Evolutionary conservation across 1,140 invertebrate genomes (phyloP).

Genomic region (Magallana angulata): DNA sequence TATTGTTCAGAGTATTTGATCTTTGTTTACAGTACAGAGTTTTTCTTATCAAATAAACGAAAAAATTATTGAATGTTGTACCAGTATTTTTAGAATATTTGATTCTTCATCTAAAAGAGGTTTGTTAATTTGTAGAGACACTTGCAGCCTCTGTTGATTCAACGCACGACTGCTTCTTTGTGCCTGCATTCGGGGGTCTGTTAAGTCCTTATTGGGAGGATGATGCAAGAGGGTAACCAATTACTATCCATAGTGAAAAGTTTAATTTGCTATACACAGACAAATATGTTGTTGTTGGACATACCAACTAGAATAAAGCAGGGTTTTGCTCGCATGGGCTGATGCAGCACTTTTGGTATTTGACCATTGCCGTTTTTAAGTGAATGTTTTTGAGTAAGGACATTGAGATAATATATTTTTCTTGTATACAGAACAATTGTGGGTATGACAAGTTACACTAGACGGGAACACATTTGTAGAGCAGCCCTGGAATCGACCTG

Average conservation of each 20-base stretch:
- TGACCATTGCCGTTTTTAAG: too few species aligned
- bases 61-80: too few species aligned
- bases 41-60: not conserved
- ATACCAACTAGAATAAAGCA: not conserved
- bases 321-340: too few species aligned
- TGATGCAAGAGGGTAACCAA: conserved; percentile 87
- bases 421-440: conserved; percentile 30
- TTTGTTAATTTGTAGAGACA: conserved; percentile 80
- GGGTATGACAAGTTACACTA: conserved; percentile 39
- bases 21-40: not conserved
- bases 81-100: too few species aligned
- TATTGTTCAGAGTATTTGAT: not conserved
- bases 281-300: too few species aligned
- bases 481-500: conserved; percentile 47
- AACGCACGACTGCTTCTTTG: conserved; percentile 93
- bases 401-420: not conserved
- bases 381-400: too few species aligned
- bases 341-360: too few species aligned
- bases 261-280: not conserved
- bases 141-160: conserved; percentile 86
- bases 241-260: not conserved
- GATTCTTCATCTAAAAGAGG: too few species aligned
- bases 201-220: conserved; percentile 96
- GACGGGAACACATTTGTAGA: conserved; percentile 46
- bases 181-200: conserved; percentile 92